A percentile compares a stretch with the other conserved stretches of the same genome.
Conservation (phyloP, 1,140 invertebrate species). For the Bradynema listronoti region DNA sequence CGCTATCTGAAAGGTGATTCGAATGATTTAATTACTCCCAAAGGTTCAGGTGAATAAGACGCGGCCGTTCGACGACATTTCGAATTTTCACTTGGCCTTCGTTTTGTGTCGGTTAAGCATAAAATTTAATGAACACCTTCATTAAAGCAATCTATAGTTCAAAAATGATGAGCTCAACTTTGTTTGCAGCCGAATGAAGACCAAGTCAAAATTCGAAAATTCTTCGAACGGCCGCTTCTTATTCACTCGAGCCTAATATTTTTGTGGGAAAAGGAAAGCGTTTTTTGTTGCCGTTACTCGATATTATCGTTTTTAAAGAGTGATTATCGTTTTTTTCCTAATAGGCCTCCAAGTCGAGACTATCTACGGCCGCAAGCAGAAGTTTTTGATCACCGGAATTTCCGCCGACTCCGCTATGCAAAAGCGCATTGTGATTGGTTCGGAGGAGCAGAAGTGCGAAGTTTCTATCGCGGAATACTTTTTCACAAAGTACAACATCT, state of each 20-base stretch:
- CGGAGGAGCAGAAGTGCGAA: too few species aligned
- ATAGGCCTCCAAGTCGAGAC: constrained; percentile 8
- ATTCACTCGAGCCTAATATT: background rate
- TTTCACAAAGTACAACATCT: background rate
- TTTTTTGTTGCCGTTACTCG: background rate
- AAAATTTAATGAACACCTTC: background rate
- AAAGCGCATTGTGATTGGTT: background rate
- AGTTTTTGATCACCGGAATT: constrained; percentile 1
- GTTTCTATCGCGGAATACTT: constrained; percentile 15
- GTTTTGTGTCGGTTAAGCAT: background rate
- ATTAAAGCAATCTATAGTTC: background rate
- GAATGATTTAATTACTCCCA: background rate
- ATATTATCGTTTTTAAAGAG: background rate
- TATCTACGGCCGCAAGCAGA: background rate
- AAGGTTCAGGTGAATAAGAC: too few species aligned
- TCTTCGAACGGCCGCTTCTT: background rate
- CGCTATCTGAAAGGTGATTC: constrained; percentile 6
- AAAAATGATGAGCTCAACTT: background rate
- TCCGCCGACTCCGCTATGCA: background rate
- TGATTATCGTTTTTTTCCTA: background rate
- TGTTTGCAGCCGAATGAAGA: too few species aligned
- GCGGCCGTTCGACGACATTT: too few species aligned
- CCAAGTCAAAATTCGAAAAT: background rate
- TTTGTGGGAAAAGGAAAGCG: background rate
- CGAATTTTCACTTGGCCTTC: background rate